Evolutionary conservation across 2,888 invertebrate genomes (phyloP).

Genomic region (Ochropacha duplaris): DNA sequence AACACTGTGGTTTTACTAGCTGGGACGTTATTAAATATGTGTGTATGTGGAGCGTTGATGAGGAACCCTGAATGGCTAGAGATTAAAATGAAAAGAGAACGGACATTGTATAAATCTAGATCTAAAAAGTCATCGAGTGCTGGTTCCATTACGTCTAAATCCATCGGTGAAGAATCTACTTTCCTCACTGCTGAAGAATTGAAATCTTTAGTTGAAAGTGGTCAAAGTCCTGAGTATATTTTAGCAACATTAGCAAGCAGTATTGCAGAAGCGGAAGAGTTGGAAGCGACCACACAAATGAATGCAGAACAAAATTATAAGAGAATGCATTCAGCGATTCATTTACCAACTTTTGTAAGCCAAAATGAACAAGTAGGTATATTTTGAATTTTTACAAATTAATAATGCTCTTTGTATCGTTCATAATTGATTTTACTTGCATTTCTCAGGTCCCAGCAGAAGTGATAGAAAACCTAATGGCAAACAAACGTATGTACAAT

Average conservation of each 20-base stretch:
- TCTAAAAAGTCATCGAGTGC: conserved; percentile 75
- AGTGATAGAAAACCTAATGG: conserved; percentile 85
- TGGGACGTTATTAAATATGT: conserved; percentile 92
- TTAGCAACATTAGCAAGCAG: conserved; percentile 84
- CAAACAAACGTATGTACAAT: conserved; percentile 85
- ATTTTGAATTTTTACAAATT: background rate
- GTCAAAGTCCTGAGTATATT: conserved; percentile 85
- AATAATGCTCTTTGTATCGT: background rate
- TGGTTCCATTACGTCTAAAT: conserved; percentile 76
- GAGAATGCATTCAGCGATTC: conserved; percentile 86
- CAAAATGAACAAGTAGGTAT: conserved; percentile 87
- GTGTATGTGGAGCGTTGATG: conserved; percentile 93
- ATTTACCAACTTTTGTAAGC: conserved; percentile 90
- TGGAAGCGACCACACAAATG: conserved; percentile 70
- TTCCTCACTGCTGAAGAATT: conserved; percentile 85
- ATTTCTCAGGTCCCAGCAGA: conserved; percentile 85
- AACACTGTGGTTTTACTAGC: conserved; percentile 90
- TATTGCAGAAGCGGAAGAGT: conserved; percentile 74
- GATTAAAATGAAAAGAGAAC: conserved; percentile 83
- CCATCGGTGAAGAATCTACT: conserved; percentile 72
- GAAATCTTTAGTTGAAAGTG: conserved; percentile 86
- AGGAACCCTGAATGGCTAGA: conserved; percentile 92
- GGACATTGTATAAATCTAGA: conserved; percentile 58
- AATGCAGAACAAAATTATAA: conserved; percentile 64
- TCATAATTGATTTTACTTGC: background rate